These are phyloP conservation scores for Tinea trinotella DNA, from an alignment of 2,888 invertebrate genomes.

Conservation along the genomic window DNA sequence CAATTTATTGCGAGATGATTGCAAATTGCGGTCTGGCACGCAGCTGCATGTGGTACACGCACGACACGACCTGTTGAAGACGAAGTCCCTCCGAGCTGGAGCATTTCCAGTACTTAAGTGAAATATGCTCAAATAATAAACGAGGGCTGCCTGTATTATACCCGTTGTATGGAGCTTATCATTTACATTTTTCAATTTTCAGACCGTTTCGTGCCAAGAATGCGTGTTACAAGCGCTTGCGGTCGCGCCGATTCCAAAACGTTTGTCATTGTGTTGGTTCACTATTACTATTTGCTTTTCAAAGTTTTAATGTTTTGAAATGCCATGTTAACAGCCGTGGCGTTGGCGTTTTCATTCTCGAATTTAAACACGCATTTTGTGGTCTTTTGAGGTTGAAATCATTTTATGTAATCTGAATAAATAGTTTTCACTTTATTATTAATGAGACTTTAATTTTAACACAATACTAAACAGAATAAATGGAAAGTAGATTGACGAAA, in stretches of 20 bases:
- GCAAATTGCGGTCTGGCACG: slow-evolving; percentile 39
- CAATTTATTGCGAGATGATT: slow-evolving; percentile 41
- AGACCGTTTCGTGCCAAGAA: slow-evolving; percentile 49
- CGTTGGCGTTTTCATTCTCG: not conserved
- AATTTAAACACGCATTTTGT: not conserved
- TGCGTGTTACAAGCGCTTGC: slow-evolving; percentile 26
- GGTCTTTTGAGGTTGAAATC: not conserved
- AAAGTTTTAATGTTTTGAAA: slow-evolving; percentile 9
- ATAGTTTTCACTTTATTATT: not conserved
- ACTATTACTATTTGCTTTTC: slow-evolving; percentile 5
- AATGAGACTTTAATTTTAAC: not conserved
- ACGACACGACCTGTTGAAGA: slow-evolving; percentile 23
- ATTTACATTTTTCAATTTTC: slow-evolving; percentile 70
- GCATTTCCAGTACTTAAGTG: slow-evolving; percentile 28
- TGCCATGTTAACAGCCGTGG: slow-evolving; percentile 5
- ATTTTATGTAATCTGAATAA: not conserved
- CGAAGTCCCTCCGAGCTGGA: slow-evolving; percentile 23
- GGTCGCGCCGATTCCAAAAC: slow-evolving; percentile 10
- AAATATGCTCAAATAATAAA: slow-evolving; percentile 28
- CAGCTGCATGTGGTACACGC: slow-evolving; percentile 19
- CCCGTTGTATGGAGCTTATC: slow-evolving; percentile 35
- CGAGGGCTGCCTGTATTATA: slow-evolving; percentile 18
- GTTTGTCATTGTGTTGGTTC: slow-evolving; percentile 19
- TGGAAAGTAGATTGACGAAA: no score
- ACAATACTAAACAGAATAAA: no score